Base-by-base conservation (phyloP, 2,888 invertebrate species). In the Tortrix viridana region DNA sequence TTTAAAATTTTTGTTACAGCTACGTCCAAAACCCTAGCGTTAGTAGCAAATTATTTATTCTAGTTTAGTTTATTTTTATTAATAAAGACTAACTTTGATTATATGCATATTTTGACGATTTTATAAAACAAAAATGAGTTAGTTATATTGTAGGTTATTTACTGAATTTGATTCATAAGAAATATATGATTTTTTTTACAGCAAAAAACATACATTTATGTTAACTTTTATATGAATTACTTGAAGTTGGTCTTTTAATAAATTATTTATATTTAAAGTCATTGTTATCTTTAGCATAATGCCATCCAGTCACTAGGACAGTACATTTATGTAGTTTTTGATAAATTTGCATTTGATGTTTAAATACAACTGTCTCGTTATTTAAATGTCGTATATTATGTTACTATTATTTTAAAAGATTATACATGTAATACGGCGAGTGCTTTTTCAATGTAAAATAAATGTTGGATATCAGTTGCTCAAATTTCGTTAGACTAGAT, bases 261-360 rank as follows among this genome's bases (percentile, higher is more conserved):
- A 43, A 23, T 58, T 43, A 60, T 50, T 67, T 43, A 57, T 37
- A 54, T 57, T 59, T 64, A 20, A 43, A 14, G 48, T 55, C 48
- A 43, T 63, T 50, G 60, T 66, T 62, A 18, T 58, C 50, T 66
- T 67, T 75, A 76, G 71, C 61, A 56, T 75, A 75, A 67, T 67
- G 71, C 70, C 73, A 80, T 78, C 76, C 71, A 86, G 86, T 86
- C 86, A 86, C 73, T 86, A 86, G 84, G 85, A 84, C 86, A 70
- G 65, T 84, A 85, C 70, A 57, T 41, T 52, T 49, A 63, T 19
- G 23, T 57, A 50, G 56, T 43, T 32, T 32, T 32, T 32, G 26
- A 26, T 9, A 26, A 12, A 32, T 12, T 12, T 32, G 32, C 32
- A 32, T 32, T 12, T 32, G 32, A 32, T 32, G 12, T 16, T 41